Conservation (phyloP, 2,888 invertebrate species). For the Cheilosia grossa region DNA sequence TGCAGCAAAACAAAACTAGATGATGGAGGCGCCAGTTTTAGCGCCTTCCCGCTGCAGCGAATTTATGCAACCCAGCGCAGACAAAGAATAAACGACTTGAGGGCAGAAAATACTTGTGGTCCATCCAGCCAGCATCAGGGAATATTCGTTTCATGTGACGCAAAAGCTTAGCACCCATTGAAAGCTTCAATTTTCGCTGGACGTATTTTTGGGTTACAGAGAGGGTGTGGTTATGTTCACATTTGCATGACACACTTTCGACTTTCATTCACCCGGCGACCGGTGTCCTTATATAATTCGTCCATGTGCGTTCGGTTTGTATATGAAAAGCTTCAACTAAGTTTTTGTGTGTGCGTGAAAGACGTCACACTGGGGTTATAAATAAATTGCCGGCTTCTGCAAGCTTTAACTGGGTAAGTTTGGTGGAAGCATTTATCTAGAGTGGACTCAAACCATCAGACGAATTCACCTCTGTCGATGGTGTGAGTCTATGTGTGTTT, state of each 20-base stretch:
- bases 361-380: conserved; percentile 56
- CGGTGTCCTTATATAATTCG: conserved; percentile 62
- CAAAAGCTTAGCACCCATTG: conserved; percentile 46
- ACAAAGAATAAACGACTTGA: conserved; percentile 10
- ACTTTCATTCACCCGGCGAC: conserved; percentile 73
- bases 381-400: conserved; percentile 27
- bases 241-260: conserved; percentile 75
- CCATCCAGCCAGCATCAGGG: conserved; percentile 45
- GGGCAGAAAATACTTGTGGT: conserved; percentile 30
- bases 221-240: conserved; percentile 75
- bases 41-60: conserved; percentile 63
- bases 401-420: conserved; percentile 19
- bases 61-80: conserved; percentile 21
- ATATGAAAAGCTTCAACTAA: conserved; percentile 38
- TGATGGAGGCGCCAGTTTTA: conserved; percentile 63
- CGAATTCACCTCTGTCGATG: no score
- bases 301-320: conserved; percentile 37
- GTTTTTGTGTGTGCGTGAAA: conserved; percentile 43
- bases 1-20: conserved; percentile 55
- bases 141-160: conserved; percentile 58
- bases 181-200: conserved; percentile 56
- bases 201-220: conserved; percentile 74
- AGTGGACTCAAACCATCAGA: conserved; percentile 29
- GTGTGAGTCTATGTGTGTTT: no score
- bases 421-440: not conserved